Evolutionary conservation across 2,113 vertebrate species (phyloP), one percentile per base, ranked within the genome.

Genomic region (Epinephelus fuscoguttatus): DNA sequence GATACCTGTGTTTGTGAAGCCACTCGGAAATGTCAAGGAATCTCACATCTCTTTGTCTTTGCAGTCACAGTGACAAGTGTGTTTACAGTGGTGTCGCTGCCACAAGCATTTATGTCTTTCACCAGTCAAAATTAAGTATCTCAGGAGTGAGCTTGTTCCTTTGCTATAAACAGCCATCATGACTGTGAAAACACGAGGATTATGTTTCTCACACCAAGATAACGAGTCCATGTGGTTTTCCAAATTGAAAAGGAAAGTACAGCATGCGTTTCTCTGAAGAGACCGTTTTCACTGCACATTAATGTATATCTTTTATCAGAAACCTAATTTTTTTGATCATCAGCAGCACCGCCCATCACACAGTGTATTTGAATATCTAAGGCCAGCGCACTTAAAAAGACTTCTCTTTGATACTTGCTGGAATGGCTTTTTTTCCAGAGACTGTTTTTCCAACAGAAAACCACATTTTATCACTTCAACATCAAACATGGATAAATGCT

Each of bases 1-100:
- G 73, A 6, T 90, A 82, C 80, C 87, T 87, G 82, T 75, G 81
- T 91, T 83, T 91, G 86, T 76, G 87, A 64, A 73, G 70, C 71
- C 63, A 71, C 80, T 84, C 78, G 2, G n/a, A 75, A 70, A 83
- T 23, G 86, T 91, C 89, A 60, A 57, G 83, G 70, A 45, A 70
- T 77, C 60, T 73, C 75, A 4, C 84, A 0, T 78, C 69, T 78
- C 82, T 91, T 88, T 85, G 86, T 85, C 80, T 88, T 63, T 30
- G 77, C 79, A 81, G 85, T 67, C 82, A 76, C 64, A 27, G 72
- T 79, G 86, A 79, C 88, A 82, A 85, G 89, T 76, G 82, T 90
- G 89, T 89, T 91, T 82, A 86, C 78, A 59, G 49, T 27, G 23
- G 25, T 42, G 75, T 63, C 53, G 25, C 72, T 70, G 70, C 79